Base-by-base conservation (phyloP, 2,113 vertebrate species). In the Chiloscyllium plagiosum region DNA sequence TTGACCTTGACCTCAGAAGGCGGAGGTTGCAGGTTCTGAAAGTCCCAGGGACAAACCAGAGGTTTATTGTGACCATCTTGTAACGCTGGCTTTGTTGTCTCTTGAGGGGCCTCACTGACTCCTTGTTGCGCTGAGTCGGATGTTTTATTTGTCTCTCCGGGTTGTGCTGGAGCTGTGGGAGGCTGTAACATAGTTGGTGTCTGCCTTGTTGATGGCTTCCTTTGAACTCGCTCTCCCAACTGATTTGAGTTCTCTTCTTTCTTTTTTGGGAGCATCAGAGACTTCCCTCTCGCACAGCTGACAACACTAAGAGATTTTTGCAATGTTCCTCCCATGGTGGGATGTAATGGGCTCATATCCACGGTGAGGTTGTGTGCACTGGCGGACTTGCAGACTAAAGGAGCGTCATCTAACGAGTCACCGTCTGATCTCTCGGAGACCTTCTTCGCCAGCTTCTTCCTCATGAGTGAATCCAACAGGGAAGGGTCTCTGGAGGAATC, bases 291-390 rank as follows among this genome's bases (percentile, higher is more conserved):
- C 0, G 96, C 96, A 0, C 96, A 97, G 10, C 95, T 42, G 0
- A 97, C 96, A 0, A 97, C 96, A 94, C 98, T 99, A 96, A 97
- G 97, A 0, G 98, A 98, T 96, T 98, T 98, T 70, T 99, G 98
- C 95, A 98, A 96, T 15, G 97, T 97, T 26, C 15, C 97, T 8
- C 96, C 96, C 95, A 97, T 90, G 65, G 98, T 98, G 2, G 56
- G 56, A 72, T 96, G 97, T 86, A 98, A 95, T 2, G 97, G 96
- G 96, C 97, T 98, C 86, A 97, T 97, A 47, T 97, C 97, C 26
- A 98, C 98, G 0, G 97, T 96, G 95, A 99, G 97, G 96, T 99
- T 98, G 93, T 99, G 99, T 68, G 99, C 98, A 0, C 99, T 99
- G 96, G 97, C 98, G 0, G 99, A 99, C 96, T 98, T 98, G 96